Percentiles rank a stretch among this genome's conserved stretches.
phyloP scores from a whole-genome alignment of 2,113 vertebrate genomes.

The Spilogale gracilis region DNA sequence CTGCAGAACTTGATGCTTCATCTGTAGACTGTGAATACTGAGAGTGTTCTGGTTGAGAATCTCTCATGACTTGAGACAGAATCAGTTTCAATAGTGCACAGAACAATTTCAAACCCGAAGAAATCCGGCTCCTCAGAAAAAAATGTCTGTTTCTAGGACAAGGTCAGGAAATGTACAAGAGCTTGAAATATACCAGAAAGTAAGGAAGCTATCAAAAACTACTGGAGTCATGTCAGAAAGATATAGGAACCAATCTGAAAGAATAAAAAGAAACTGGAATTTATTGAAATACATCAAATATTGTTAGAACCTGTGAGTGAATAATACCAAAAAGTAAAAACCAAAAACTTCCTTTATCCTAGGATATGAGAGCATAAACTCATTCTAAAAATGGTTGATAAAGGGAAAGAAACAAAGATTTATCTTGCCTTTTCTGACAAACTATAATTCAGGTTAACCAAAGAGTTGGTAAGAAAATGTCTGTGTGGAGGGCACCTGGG shows the following conservation, averaged over 20 bases:
- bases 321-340: not conserved
- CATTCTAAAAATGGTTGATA: not conserved
- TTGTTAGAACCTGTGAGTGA: not conserved
- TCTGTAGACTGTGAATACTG: not conserved
- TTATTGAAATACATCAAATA: not conserved
- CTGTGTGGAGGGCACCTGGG: too few species aligned
- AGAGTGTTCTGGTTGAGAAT: not conserved
- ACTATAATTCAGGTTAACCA: not conserved
- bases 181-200: not conserved
- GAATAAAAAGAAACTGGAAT: not conserved
- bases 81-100: not conserved
- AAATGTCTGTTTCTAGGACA: not conserved
- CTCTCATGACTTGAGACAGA: not conserved
- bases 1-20: not conserved
- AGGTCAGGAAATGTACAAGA: not conserved
- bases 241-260: not conserved
- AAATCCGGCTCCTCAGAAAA: not conserved
- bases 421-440: not conserved
- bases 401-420: not conserved
- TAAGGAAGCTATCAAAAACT: not conserved
- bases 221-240: not conserved
- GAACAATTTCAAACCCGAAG: not conserved
- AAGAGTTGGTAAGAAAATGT: constrained; percentile 17
- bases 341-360: not conserved
- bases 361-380: not conserved